Base-by-base conservation (phyloP, 2,888 invertebrate genomes). In the Glomeris marginata region DNA sequence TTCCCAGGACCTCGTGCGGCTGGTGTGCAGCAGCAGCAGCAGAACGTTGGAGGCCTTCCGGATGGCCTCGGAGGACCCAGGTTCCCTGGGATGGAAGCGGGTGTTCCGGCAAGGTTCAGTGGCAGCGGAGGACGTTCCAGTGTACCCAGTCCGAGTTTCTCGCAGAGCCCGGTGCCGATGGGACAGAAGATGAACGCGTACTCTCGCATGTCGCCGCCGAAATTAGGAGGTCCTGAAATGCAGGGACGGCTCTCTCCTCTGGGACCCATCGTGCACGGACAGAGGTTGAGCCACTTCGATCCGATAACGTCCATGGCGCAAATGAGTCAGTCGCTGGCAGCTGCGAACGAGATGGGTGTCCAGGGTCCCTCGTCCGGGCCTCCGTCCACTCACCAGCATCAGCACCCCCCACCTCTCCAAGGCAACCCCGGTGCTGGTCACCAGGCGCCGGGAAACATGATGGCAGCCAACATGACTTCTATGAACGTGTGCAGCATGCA, bases 261-360 rank as follows among this genome's bases (percentile, higher is more conserved):
- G 50, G 53, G 52, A 35, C 54, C 56, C 56, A 60, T 34, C 51
- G 58, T 56, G 55, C 54, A 53, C 15, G 53, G 53, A 22, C 59
- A 58, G 40, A 51, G 58, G 13, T 47, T 59, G 50, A 68, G 75
- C 62, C 85, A 78, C 63, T 91, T 91, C 67, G 91, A 91, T 72
- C 91, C 91, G 1, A 91, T 91, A 60, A 85, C 88, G 47, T 91
- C 90, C 8, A 74, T 91, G 61, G 88, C 90, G 49, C 90, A 91
- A 68, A 91, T 91, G 91, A 87, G 87, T 55, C 90, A 91, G 63
- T 87, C 88, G 64, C 69, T 91, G 56, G 86, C 88, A 13, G 85
- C 81, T 61, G 81, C 82, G 52, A 55, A 50, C 45, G 49, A 45
- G 6, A 44, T 50, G 36, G 28, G 28, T 8, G 2, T n/a, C 15